Evolutionary conservation across 2,888 invertebrate species (phyloP).

Genomic region (Diloba caeruleocephala): DNA sequence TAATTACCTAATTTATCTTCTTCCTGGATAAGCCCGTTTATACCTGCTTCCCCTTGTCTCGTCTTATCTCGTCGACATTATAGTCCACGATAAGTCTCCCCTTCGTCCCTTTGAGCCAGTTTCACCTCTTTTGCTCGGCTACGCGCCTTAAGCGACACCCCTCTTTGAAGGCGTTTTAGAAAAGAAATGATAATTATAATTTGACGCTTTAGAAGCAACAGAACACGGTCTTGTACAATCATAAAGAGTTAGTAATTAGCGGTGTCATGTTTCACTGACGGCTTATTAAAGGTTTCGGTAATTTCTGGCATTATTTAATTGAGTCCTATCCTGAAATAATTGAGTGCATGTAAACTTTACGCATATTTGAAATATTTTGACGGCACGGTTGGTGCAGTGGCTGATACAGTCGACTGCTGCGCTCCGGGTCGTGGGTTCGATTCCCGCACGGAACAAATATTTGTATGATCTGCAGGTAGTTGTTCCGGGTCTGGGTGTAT

Average conservation of each 20-base stretch:
- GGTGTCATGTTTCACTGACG: too few relatives aligned
- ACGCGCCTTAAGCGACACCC: slow-evolving; percentile 3
- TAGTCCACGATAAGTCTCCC: slow-evolving; percentile 23
- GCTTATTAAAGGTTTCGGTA: too few relatives aligned
- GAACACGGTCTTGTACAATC: not conserved
- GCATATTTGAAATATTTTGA: too few relatives aligned
- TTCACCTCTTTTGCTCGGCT: slow-evolving; percentile 21
- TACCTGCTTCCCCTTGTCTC: slow-evolving; percentile 15
- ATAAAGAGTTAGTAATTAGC: not conserved
- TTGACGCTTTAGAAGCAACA: slow-evolving; percentile 4
- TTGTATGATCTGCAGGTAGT: too few relatives aligned
- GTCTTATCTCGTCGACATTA: slow-evolving; percentile 21
- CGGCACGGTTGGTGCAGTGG: too few relatives aligned
- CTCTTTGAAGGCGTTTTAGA: slow-evolving; percentile 5
- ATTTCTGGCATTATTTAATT: too few relatives aligned
- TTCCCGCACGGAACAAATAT: too few relatives aligned
- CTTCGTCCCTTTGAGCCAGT: slow-evolving; percentile 22
- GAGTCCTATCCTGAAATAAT: too few relatives aligned
- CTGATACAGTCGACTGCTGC: too few relatives aligned
- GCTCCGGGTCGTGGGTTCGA: too few relatives aligned
- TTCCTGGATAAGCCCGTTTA: slow-evolving; percentile 10
- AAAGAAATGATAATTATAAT: slow-evolving; percentile 26
- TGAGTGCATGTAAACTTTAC: too few relatives aligned
- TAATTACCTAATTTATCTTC: slow-evolving; percentile 23
- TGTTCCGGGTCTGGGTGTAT: too few relatives aligned